A percentile compares a stretch with the other conserved stretches of the same genome.
phyloP scores from a whole-genome alignment of 2,797 vertebrate species.

The Cyclopterus lumpus region DNA sequence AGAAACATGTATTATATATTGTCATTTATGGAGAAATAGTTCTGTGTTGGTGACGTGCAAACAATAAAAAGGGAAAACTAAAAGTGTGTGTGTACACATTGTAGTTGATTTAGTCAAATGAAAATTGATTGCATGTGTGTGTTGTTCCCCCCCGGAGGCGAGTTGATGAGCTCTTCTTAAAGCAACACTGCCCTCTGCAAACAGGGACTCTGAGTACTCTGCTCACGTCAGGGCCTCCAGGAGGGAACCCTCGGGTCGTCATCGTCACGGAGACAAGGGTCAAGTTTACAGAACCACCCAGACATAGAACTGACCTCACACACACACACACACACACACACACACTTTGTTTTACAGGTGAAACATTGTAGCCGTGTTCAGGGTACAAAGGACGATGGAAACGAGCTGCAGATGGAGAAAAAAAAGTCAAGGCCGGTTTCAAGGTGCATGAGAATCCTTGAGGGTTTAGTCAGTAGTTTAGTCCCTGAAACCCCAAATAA shows the following conservation, averaged over 20 bases:
- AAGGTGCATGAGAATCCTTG: not conserved
- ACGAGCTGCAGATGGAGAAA: not conserved
- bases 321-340: too few species aligned
- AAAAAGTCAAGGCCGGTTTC: not conserved
- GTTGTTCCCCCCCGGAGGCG: too few species aligned
- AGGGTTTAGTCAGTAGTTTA: constrained; percentile 4
- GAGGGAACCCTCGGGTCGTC: not conserved
- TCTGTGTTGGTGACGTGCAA: not conserved
- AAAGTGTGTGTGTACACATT: not conserved
- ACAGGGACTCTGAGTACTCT: too few species aligned
- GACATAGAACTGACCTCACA: too few species aligned
- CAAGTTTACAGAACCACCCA: too few species aligned
- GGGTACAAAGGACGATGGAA: too few species aligned
- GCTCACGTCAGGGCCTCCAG: not conserved
- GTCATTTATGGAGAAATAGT: not conserved
- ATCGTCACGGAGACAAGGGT: not conserved
- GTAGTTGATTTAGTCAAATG: constrained; percentile 5
- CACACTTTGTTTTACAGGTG: too few species aligned
- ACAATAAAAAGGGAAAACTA: not conserved
- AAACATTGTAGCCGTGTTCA: too few species aligned
- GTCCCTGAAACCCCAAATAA: not conserved
- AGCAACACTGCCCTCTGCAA: not conserved
- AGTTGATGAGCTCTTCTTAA: not conserved
- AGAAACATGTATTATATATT: not conserved
- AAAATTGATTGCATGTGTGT: too few species aligned